Conservation (phyloP, 1,140 invertebrate species). For the Anadara kagoshimensis region DNA sequence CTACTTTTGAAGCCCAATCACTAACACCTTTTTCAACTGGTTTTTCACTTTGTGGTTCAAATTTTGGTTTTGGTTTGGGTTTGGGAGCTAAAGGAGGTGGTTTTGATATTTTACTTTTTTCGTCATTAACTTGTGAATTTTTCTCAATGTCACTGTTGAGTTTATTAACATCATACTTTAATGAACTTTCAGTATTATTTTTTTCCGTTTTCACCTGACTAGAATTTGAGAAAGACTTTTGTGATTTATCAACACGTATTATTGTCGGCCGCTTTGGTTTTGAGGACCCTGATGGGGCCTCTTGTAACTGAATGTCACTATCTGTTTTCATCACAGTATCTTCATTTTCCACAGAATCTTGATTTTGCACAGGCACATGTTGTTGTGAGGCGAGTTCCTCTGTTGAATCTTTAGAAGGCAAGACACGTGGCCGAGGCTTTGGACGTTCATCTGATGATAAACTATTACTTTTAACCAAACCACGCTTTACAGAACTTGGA, state of each 20-base stretch:
- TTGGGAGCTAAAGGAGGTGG: constrained; percentile 22
- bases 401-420: not conserved
- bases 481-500: not conserved
- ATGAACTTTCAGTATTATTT: too few species aligned
- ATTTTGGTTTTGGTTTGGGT: constrained; percentile 51
- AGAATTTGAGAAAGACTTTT: not conserved
- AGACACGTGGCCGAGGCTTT: constrained; percentile 1
- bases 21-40: too few species aligned
- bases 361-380: too few species aligned
- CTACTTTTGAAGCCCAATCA: not conserved
- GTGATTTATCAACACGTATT: constrained; percentile 11
- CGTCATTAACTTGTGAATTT: too few species aligned
- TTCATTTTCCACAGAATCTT: too few species aligned
- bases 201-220: too few species aligned
- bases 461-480: not conserved
- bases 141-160: too few species aligned
- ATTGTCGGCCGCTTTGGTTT: constrained; percentile 16
- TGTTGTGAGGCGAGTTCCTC: too few species aligned
- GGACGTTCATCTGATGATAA: constrained; percentile 8
- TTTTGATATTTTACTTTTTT: too few species aligned
- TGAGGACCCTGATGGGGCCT: not conserved
- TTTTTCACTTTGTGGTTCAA: not conserved
- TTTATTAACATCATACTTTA: too few species aligned
- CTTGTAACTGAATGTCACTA: too few species aligned
- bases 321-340: too few species aligned